Conservation (phyloP, 2,113 vertebrate species). For the Oncorhynchus keta region DNA sequence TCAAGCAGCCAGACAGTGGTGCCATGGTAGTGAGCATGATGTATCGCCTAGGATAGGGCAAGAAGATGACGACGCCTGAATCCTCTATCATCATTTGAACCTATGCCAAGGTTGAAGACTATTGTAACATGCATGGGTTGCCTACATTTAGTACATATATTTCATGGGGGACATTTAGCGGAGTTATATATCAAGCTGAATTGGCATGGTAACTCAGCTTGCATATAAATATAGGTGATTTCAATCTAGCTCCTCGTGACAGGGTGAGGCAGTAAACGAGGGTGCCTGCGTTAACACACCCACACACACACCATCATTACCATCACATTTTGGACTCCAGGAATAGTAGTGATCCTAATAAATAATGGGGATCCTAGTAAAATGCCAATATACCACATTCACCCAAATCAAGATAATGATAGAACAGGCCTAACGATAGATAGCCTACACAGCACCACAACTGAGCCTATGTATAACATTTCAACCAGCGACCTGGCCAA, state of each 20-base stretch:
- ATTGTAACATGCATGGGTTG: not conserved
- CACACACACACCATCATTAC: not conserved
- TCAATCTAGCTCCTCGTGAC: not conserved
- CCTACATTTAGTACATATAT: not conserved
- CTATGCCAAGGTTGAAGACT: conserved; percentile 6
- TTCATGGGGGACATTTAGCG: not conserved
- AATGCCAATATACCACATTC: not conserved
- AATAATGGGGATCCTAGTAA: not conserved
- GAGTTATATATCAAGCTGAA: not conserved
- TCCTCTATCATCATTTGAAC: conserved; percentile 4
- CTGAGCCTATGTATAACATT: not conserved
- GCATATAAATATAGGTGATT: conserved; percentile 6
- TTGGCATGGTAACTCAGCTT: not conserved
- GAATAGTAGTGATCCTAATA: not conserved
- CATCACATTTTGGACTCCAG: not conserved
- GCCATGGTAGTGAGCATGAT: not conserved
- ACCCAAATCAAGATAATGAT: not conserved
- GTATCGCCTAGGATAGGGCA: not conserved
- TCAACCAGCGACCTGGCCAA: not conserved
- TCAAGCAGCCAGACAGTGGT: no score
- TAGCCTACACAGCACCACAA: no score
- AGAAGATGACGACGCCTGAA: not conserved
- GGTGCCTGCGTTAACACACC: conserved; percentile 9
- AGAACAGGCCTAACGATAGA: not conserved
- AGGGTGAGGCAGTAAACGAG: not conserved